These are phyloP conservation scores for Antheraea assamensis DNA, from an alignment of 2,888 invertebrate species.

Conservation along the genomic window DNA sequence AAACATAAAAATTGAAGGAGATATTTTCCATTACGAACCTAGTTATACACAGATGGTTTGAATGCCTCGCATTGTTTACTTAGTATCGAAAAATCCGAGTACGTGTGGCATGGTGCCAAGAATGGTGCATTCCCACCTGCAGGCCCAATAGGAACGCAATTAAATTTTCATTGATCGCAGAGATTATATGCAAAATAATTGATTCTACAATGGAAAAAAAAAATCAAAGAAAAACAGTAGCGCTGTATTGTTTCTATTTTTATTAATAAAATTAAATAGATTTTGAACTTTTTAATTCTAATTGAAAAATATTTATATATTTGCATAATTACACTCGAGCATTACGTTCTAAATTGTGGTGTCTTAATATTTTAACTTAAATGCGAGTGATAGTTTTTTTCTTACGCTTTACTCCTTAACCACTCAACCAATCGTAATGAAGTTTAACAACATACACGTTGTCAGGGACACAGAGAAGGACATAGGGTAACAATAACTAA, in stretches of 20 bases:
- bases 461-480: too few relatives aligned
- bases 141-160: slow-evolving; percentile 16
- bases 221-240: background rate
- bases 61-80: slow-evolving; percentile 16
- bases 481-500: too few relatives aligned
- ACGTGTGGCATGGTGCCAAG: slow-evolving; percentile 32
- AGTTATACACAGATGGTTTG: background rate
- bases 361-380: too few relatives aligned
- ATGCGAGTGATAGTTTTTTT: too few relatives aligned
- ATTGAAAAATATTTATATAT: too few relatives aligned
- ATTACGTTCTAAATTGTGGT: too few relatives aligned
- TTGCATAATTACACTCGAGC: too few relatives aligned
- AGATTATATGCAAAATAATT: slow-evolving; percentile 11
- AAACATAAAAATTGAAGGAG: background rate
- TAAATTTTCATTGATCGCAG: slow-evolving; percentile 20
- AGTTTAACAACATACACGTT: too few relatives aligned
- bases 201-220: background rate
- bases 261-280: too few relatives aligned
- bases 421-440: too few relatives aligned
- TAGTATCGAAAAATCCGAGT: slow-evolving; percentile 20
- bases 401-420: too few relatives aligned
- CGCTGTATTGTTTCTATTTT: background rate
- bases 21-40: background rate
- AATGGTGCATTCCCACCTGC: slow-evolving; percentile 23
- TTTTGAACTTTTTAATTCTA: too few relatives aligned